phyloP scores from a whole-genome alignment of 2,113 vertebrate species.

The Caracal caracal region DNA sequence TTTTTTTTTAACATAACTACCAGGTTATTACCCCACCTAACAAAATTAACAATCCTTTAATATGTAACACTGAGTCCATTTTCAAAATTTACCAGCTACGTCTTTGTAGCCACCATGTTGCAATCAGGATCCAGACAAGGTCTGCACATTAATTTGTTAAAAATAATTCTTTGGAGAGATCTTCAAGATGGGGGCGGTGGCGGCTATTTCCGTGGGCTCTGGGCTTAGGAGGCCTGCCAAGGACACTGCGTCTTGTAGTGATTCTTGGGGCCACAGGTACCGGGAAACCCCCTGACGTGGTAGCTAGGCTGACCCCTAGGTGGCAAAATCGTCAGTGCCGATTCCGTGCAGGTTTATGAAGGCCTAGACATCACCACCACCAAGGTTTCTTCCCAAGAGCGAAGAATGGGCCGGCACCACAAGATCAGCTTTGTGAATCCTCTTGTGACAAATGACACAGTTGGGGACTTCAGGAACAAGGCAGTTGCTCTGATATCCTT shows the following conservation, averaged over 20 bases:
- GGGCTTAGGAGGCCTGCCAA: no score
- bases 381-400: conserved; percentile 92
- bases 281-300: no score
- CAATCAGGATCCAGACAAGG: neutral
- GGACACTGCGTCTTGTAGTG: no score
- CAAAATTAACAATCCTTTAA: neutral
- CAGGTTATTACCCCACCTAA: neutral
- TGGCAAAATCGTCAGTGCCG: no score
- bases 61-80: neutral
- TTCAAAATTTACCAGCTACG: neutral
- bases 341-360: conserved; percentile 90
- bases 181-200: no score
- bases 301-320: no score
- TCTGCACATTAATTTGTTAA: neutral
- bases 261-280: no score
- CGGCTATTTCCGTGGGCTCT: no score
- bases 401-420: conserved; percentile 92
- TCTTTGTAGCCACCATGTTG: neutral
- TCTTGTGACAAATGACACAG: conserved; percentile 92
- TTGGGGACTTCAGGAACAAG: conserved; percentile 97
- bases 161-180: no score
- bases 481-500: conserved; percentile 96
- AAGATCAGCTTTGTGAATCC: conserved; percentile 98
- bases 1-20: neutral
- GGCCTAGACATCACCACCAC: conserved; percentile 98